These are phyloP conservation scores for Fragum fragum DNA, from an alignment of 2,888 invertebrate species.

Conservation along the genomic window DNA sequence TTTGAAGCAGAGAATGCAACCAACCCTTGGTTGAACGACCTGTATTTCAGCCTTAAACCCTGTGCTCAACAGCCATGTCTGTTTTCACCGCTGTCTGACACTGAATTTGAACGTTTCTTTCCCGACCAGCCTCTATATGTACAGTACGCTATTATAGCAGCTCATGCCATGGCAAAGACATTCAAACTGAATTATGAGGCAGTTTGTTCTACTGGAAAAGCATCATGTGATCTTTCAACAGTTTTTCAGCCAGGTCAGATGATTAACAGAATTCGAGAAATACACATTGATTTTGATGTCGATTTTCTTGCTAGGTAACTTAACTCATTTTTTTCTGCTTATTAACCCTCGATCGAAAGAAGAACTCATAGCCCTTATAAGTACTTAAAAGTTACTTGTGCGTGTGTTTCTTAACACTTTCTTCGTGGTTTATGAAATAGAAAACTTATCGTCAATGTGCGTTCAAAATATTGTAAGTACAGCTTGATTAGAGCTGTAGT, in stretches of 20 bases:
- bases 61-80: slow-evolving; percentile 25
- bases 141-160: slow-evolving; percentile 59
- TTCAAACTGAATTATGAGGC: slow-evolving; percentile 34
- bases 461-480: too few relatives aligned
- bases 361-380: too few relatives aligned
- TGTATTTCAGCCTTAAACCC: neutral
- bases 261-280: slow-evolving; percentile 11
- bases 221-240: neutral
- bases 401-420: too few relatives aligned
- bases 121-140: slow-evolving; percentile 46
- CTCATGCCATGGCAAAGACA: slow-evolving; percentile 52
- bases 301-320: slow-evolving; percentile 48
- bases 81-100: slow-evolving; percentile 26
- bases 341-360: too few relatives aligned
- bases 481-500: too few relatives aligned
- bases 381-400: too few relatives aligned
- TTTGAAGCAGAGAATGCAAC: slow-evolving; percentile 29
- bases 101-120: slow-evolving; percentile 6
- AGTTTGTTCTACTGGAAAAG: neutral
- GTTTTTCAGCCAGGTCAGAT: slow-evolving; percentile 18
- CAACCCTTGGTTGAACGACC: slow-evolving; percentile 45
- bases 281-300: slow-evolving; percentile 32
- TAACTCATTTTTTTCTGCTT: too few relatives aligned
- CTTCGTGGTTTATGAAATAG: too few relatives aligned
- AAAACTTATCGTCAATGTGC: too few relatives aligned